Base-by-base conservation (phyloP, 2,888 invertebrate species). In the Nomada fabriciana region DNA sequence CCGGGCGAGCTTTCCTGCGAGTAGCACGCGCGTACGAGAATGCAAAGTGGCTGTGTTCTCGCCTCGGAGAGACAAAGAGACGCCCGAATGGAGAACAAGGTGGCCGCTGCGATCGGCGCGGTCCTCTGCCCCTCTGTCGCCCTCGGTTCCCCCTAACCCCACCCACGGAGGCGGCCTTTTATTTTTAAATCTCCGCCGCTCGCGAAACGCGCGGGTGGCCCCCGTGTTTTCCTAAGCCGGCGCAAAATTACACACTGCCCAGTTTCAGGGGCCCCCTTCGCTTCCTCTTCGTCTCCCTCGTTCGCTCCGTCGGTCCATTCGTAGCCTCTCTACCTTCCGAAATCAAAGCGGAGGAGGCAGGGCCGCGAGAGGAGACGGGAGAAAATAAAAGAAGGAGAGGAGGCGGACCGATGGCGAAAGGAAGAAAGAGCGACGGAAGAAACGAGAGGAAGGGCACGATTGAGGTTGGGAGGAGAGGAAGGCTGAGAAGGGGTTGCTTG, bases 241-340 rank as follows among this genome's bases (percentile, higher is more conserved):
- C 93, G 93, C 93, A 93, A 93, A 93, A 93, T 93, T 93, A 93
- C 93, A 93, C 93, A 93, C 93, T 93, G 92, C 90, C 90, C 89
- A 89, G 83, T 87, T 86, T 89, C 81, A 79, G 81, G 77, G 74
- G 80, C 79, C 81, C 79, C 18, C 59, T 57, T 67, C 57, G 65
- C 76, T 57, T 55, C 42, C 65, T 55, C 59, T 20, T 61, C 47
- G 53, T 57, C 29, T 25, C 20, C 25, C 60, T 3, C 43, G 55
- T 29, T 75, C 60, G 53, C 29, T 25, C n/a, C 25, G 53, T 3
- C 55, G 55, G 42, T 73, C 60, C 70, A 52, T 61, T 68, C 42
- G 68, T 42, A 60, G 59, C 50, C 81, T 67, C 80, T 81, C 84
- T 75, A 78, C 86, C 81, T 78, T 76, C 79, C 85, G 79, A 86